phyloP scores from a whole-genome alignment of 53 echinoderm and acorn worm genomes.

The Henricia sp. region DNA sequence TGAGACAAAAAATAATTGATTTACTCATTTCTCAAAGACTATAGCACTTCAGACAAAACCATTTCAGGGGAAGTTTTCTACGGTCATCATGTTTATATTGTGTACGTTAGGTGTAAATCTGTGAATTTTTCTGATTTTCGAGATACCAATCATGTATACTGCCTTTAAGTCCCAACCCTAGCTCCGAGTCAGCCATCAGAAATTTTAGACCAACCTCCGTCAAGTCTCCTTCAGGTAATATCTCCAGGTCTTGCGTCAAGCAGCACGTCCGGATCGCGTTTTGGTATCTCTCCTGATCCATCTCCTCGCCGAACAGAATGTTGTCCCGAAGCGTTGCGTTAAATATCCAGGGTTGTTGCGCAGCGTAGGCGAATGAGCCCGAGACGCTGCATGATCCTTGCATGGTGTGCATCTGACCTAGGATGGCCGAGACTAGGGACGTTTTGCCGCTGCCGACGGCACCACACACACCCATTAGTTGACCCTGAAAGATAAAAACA shows the following conservation, averaged over 20 bases:
- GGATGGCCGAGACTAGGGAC: slow-evolving; percentile 86
- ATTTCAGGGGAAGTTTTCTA: no score
- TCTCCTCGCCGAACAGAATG: slow-evolving; percentile 86
- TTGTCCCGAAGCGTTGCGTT: slow-evolving; percentile 94
- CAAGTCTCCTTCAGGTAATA: slow-evolving; percentile 88
- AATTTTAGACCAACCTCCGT: no score
- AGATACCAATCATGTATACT: no score
- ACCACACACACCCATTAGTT: slow-evolving; percentile 87
- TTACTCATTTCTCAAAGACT: no score
- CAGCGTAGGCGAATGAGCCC: slow-evolving; percentile 92
- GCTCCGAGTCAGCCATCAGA: no score
- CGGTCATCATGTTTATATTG: no score
- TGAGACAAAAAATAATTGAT: no score
- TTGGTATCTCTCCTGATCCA: slow-evolving; percentile 79
- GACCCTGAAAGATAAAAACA: slow-evolving; percentile 65
- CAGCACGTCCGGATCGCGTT: slow-evolving; percentile 73
- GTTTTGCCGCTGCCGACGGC: slow-evolving; percentile 91
- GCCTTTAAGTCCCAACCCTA: no score
- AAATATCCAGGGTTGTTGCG: slow-evolving; percentile 97
- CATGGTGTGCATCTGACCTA: slow-evolving; percentile 89
- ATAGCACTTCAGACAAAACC: no score
- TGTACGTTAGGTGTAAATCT: no score
- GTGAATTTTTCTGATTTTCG: no score
- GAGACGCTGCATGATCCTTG: slow-evolving; percentile 73
- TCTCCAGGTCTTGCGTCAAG: slow-evolving; percentile 84